Evolutionary conservation across 2,797 vertebrate species (phyloP).

Genomic region (Anabas testudineus): DNA sequence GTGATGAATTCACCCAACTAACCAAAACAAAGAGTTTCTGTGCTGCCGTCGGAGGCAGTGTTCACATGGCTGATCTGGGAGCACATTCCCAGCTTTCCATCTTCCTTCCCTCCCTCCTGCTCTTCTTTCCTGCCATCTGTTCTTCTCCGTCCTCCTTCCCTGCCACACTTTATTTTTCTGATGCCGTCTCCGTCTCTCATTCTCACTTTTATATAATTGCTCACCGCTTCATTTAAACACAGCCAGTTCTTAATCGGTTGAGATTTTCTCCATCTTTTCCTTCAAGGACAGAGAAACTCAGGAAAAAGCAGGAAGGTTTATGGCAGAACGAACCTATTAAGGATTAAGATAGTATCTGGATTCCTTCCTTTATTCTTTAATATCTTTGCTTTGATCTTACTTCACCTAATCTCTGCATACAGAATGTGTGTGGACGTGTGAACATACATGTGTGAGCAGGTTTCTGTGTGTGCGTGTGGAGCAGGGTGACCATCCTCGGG

Average conservation of each 20-base stretch:
- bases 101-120: conserved; percentile 29
- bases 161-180: conserved; percentile 35
- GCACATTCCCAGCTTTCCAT: conserved; percentile 36
- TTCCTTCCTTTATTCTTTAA: not conserved
- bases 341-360: not conserved
- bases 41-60: conserved; percentile 14
- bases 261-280: not conserved
- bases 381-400: not conserved
- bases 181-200: conserved; percentile 19
- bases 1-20: conserved; percentile 46
- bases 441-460: not conserved
- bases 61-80: conserved; percentile 36
- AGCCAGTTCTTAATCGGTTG: not conserved
- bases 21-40: not conserved
- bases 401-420: not conserved
- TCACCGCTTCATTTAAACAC: conserved; percentile 24
- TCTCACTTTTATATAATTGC: conserved; percentile 30
- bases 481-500: conserved; percentile 69
- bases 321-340: too few relatives aligned
- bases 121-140: conserved; percentile 66
- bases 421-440: conserved; percentile 12
- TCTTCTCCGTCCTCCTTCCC: conserved; percentile 40
- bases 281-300: not conserved
- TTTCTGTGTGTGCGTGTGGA: conserved; percentile 13
- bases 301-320: too few relatives aligned